Conservation (phyloP, 2,797 vertebrate species). For the Crax fasciolata region DNA sequence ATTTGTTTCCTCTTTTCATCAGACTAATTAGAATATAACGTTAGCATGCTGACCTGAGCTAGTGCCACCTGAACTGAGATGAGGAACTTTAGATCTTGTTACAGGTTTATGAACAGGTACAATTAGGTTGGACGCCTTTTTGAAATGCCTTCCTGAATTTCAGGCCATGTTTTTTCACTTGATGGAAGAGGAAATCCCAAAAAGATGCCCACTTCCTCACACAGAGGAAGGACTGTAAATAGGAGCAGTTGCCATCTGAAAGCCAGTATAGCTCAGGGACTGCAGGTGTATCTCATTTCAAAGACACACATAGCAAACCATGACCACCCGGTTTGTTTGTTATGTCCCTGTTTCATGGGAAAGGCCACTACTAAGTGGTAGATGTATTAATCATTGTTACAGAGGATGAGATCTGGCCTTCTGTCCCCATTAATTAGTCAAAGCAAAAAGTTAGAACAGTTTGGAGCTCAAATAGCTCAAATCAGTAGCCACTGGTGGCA, state of each 20-base stretch:
- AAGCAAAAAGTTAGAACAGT: background rate
- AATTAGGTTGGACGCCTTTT: rapidly evolving
- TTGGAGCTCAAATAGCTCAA: background rate
- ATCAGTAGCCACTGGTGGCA: background rate
- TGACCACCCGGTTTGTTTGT: background rate
- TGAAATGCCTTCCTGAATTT: background rate
- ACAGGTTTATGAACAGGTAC: background rate
- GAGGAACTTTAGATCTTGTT: background rate
- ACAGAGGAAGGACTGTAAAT: background rate
- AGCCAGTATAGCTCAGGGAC: too few relatives aligned
- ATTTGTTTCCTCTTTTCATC: background rate
- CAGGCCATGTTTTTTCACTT: background rate
- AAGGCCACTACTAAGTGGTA: background rate
- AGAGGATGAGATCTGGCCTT: background rate
- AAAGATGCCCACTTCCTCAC: background rate
- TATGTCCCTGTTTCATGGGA: background rate
- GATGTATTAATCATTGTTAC: background rate
- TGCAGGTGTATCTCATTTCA: background rate
- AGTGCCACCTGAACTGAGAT: background rate
- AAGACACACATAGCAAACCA: background rate
- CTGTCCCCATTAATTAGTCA: background rate
- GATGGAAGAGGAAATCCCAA: background rate
- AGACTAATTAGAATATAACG: background rate
- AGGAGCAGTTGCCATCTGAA: background rate
- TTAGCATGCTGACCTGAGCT: background rate